A percentile compares a stretch with the other conserved stretches of the same genome.
Conservation (phyloP, 2,888 invertebrate genomes). For the Meta bourneti region DNA sequence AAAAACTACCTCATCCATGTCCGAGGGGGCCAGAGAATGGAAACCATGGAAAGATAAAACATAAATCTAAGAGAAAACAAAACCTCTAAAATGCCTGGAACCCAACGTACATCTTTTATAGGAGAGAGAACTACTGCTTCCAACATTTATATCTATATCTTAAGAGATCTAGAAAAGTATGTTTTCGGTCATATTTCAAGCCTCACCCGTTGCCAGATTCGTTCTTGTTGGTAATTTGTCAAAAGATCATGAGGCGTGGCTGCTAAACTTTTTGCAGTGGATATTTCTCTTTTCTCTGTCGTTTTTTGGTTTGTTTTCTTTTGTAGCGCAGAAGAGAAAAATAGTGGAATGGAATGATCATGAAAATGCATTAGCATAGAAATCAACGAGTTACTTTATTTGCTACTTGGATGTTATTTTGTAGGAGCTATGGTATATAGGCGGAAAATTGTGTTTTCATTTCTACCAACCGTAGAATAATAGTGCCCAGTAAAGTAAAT, state of each 20-base stretch:
- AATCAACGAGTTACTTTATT: conserved; percentile 19
- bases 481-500: too few relatives aligned
- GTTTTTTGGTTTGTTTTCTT: neutral
- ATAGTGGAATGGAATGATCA: conserved; percentile 19
- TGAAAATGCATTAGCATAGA: conserved; percentile 43
- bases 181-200: conserved; percentile 70
- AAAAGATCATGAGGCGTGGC: conserved; percentile 67
- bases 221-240: conserved; percentile 56
- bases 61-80: conserved; percentile 49
- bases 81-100: conserved; percentile 38
- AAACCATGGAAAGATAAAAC: conserved; percentile 43
- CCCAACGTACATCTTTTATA: conserved; percentile 57
- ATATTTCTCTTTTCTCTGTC: neutral
- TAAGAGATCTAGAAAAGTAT: conserved; percentile 61
- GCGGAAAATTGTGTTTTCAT: too few relatives aligned
- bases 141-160: conserved; percentile 63
- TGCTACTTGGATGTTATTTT: too few relatives aligned
- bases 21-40: conserved; percentile 13
- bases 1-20: conserved; percentile 17
- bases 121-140: conserved; percentile 19
- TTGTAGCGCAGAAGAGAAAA: conserved; percentile 14
- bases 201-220: conserved; percentile 63
- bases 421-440: too few relatives aligned
- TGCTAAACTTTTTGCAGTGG: conserved; percentile 48
- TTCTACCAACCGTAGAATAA: too few relatives aligned